phyloP scores from a whole-genome alignment of 2,888 invertebrate species.

The Poecilobothrus nobilitatus region DNA sequence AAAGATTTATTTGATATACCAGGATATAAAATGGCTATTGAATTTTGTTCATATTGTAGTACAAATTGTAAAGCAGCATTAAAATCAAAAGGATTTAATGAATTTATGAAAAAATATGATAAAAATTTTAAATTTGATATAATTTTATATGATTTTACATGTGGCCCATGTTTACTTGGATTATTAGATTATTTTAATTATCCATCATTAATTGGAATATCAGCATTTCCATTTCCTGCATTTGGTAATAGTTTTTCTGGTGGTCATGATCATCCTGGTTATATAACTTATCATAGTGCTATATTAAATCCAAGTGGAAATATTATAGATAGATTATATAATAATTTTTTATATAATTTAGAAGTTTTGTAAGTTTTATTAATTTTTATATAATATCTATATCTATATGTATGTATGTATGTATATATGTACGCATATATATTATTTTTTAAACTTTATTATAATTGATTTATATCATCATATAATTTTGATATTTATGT shows the following conservation, averaged over 20 bases:
- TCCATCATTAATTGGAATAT: constrained; percentile 34
- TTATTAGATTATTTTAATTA: constrained; percentile 33
- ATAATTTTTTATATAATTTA: constrained; percentile 25
- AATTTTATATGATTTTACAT: constrained; percentile 33
- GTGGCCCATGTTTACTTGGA: constrained; percentile 33
- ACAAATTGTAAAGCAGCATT: constrained; percentile 17
- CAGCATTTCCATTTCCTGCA: constrained; percentile 28
- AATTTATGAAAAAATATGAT: constrained; percentile 29
- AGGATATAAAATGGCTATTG: constrained; percentile 19
- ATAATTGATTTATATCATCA: no score
- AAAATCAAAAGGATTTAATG: constrained; percentile 26
- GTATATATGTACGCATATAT: no score
- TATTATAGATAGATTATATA: constrained; percentile 28
- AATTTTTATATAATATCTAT: not conserved
- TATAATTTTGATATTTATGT: not conserved
- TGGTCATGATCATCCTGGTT: constrained; percentile 29
- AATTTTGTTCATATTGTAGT: constrained; percentile 21
- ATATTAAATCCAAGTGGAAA: constrained; percentile 27
- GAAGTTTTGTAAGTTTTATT: constrained; percentile 25
- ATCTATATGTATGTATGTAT: no score
- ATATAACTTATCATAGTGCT: constrained; percentile 27
- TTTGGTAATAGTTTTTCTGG: constrained; percentile 26
- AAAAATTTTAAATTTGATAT: constrained; percentile 33
- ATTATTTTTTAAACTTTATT: no score
- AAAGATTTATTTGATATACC: not conserved